phyloP scores from a whole-genome alignment of 2,113 vertebrate genomes.

The Colius striatus region DNA sequence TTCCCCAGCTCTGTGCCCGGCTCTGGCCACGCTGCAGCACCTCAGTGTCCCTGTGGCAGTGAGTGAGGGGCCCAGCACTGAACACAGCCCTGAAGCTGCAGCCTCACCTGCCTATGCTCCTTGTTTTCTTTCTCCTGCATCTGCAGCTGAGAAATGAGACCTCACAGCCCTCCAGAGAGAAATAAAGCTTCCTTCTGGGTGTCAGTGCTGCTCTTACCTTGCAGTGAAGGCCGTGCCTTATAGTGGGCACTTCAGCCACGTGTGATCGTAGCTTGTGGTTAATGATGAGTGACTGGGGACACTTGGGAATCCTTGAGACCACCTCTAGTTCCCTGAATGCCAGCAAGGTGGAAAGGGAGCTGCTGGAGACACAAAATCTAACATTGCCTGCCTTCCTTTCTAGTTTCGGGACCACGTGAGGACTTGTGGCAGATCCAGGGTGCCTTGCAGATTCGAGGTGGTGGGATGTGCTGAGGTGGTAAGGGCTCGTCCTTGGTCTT shows the following conservation, averaged over 20 bases:
- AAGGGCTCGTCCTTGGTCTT: conserved; percentile 26
- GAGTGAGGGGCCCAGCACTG: no score
- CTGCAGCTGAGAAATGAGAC: background rate
- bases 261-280: background rate
- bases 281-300: background rate
- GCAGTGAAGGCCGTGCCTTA: background rate
- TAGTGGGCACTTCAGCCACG: background rate
- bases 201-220: background rate
- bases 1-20: no score
- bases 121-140: background rate
- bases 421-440: conserved; percentile 81
- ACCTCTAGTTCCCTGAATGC: background rate
- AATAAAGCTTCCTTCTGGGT: background rate
- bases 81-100: no score
- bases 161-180: background rate
- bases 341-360: background rate
- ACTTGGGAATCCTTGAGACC: background rate
- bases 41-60: no score
- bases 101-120: background rate
- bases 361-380: background rate
- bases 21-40: no score
- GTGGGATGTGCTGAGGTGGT: conserved; percentile 85
- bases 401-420: conserved; percentile 87
- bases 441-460: conserved; percentile 82
- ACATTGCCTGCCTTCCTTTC: background rate